Base-by-base conservation (phyloP, 2,797 vertebrate genomes). In the Epinephelus awoara region DNA sequence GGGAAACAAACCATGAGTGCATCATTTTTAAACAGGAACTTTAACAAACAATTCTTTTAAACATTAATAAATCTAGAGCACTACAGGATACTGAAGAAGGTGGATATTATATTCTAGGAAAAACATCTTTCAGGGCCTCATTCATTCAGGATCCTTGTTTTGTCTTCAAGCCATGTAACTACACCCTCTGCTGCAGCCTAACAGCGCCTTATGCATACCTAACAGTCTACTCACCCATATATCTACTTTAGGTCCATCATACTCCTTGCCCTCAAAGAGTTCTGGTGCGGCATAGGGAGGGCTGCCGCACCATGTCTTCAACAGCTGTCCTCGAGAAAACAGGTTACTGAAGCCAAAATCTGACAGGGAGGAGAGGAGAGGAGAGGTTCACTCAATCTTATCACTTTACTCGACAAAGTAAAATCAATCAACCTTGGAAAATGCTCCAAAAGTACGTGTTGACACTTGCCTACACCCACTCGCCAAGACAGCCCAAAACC, bases 341-440 rank as follows among this genome's bases (percentile, higher is more conserved):
- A 97, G 94, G 92, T 99, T 99, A 91, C 98, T 99, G 95, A 99
- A 99, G 80, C 98, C 98, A 90, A 99, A 99, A 93, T 99, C 98
- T 99, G 93, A 66, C 51, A 68, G 14, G 23, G 42, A 23, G 42
- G 34, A 34, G 34, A 34, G 42, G 34, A 34, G 34, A 34, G 34
- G 25, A 66, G 56, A 67, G 5, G 13, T 57, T 78, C 15, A 68
- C 70, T 84, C 38, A 65, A 72, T 78, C 62, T 17, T 1, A 59
- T 67, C 51, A 42, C 21, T 73, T 65, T 42, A 44, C 14, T 77
- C 1, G 8, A 58, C 51, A 62, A 40, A 71, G 19, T 29, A 71
- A 82, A 79, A 50, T 72, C 21, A 82, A 63, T 63, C 59, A 74
- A 73, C 23, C 8, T 17, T 29, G 27, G 21, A 51, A 80, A 84